A percentile compares a stretch with the other conserved stretches of the same genome.
Conservation (phyloP, 1,140 invertebrate species). For the Hycleus phaleratus region DNA sequence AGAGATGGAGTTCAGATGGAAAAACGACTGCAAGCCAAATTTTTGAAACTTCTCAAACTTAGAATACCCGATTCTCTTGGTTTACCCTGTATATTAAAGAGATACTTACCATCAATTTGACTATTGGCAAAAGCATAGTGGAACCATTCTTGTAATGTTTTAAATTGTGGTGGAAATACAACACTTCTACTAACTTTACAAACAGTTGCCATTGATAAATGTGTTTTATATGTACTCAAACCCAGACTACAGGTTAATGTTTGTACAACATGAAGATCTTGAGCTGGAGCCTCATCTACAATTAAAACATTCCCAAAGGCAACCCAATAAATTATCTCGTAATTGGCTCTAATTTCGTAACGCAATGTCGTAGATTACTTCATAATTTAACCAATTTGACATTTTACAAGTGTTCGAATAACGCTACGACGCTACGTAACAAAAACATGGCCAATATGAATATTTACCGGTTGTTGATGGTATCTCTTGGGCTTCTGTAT, state of each 20-base stretch:
- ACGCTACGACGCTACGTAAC: too few relatives aligned
- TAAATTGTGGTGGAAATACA: conserved; percentile 91
- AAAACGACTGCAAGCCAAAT: too few relatives aligned
- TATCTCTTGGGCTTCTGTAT: conserved; percentile 87
- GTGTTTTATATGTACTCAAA: conserved; percentile 55
- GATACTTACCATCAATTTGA: conserved; percentile 77
- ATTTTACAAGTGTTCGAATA: not conserved
- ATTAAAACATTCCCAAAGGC: conserved; percentile 3
- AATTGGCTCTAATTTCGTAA: not conserved
- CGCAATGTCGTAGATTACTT: not conserved
- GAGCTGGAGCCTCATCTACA: conserved; percentile 28
- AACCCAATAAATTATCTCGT: too few relatives aligned
- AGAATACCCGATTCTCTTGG: too few relatives aligned
- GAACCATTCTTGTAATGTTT: conserved; percentile 92
- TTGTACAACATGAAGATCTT: conserved; percentile 70
- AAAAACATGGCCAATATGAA: too few relatives aligned
- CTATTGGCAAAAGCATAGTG: conserved; percentile 90
- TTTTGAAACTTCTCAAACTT: too few relatives aligned
- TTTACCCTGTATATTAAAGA: not conserved
- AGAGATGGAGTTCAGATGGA: too few relatives aligned
- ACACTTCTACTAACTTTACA: conserved; percentile 85
- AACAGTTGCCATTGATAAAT: conserved; percentile 86
- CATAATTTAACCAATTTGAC: not conserved
- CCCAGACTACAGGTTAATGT: conserved; percentile 86
- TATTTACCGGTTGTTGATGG: conserved; percentile 51